Conservation (phyloP, 1,140 invertebrate genomes). For the Bombus difficillimus region DNA sequence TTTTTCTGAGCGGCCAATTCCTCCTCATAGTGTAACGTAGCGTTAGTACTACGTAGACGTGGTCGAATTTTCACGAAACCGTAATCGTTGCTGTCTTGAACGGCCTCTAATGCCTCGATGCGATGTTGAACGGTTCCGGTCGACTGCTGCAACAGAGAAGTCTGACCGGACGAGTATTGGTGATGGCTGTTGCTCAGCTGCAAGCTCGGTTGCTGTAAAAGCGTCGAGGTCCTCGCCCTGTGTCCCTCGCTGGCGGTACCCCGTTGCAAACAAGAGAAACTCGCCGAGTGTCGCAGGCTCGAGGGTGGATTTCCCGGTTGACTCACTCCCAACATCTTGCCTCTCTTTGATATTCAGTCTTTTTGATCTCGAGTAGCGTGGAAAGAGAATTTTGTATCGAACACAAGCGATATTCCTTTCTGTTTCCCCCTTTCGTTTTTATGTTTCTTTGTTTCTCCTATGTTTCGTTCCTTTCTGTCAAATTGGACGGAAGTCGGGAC, state of each 20-base stretch:
- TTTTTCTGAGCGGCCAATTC: conserved; percentile 64
- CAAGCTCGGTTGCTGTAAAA: conserved; percentile 78
- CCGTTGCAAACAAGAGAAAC: conserved; percentile 83
- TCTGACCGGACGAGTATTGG: conserved; percentile 62
- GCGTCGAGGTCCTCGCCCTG: conserved; percentile 81
- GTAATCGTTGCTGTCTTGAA: conserved; percentile 75
- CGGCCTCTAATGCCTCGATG: conserved; percentile 51
- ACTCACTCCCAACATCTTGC: conserved; percentile 81
- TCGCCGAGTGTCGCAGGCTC: conserved; percentile 82
- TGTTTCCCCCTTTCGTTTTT: not conserved
- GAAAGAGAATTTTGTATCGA: conserved; percentile 7
- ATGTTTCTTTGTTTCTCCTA: not conserved
- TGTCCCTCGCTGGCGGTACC: conserved; percentile 76
- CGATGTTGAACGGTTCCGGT: conserved; percentile 28
- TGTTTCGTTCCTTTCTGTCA: not conserved
- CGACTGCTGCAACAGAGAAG: conserved; percentile 73
- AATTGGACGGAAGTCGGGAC: conserved; percentile 23
- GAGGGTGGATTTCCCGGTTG: conserved; percentile 80
- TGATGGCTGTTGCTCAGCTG: conserved; percentile 67
- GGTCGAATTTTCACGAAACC: conserved; percentile 81
- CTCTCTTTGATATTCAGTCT: conserved; percentile 61
- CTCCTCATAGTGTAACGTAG: conserved; percentile 73
- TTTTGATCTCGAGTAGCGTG: conserved; percentile 51
- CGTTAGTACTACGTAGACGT: conserved; percentile 80
- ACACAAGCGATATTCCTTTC: conserved; percentile 4